Percentiles rank a stretch among this genome's conserved stretches.
Conservation (phyloP, 2,113 vertebrate species). For the Pachyramphus minor region DNA sequence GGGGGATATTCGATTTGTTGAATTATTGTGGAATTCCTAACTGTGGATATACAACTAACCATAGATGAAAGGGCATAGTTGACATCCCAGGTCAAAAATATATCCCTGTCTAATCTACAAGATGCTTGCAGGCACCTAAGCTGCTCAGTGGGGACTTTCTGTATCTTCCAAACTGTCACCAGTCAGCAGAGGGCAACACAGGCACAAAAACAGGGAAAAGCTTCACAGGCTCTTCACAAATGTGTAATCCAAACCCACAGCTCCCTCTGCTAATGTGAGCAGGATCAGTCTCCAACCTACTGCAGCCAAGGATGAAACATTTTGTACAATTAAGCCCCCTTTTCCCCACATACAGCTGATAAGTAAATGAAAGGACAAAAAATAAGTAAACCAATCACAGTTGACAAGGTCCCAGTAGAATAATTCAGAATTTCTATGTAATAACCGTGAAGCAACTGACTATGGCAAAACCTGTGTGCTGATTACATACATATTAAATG, state of each 20-base stretch:
- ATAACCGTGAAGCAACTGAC: neutral
- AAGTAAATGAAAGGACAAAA: neutral
- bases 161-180: neutral
- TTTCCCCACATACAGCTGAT: neutral
- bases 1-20: neutral
- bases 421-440: neutral
- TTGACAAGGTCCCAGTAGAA: neutral
- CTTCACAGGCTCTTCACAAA: neutral
- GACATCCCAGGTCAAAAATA: neutral
- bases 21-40: neutral
- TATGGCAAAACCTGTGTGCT: neutral
- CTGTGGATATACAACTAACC: neutral
- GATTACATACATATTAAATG: neutral
- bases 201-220: neutral
- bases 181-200: slow-evolving; percentile 56
- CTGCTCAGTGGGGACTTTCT: neutral
- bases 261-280: neutral
- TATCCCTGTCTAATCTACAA: neutral
- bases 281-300: neutral
- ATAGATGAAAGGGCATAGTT: neutral
- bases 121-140: neutral
- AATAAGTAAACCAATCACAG: neutral
- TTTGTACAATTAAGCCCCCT: neutral
- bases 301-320: neutral
- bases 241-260: fast-evolving